Base-by-base conservation (phyloP, 2,113 vertebrate genomes). In the Zapornia atra region DNA sequence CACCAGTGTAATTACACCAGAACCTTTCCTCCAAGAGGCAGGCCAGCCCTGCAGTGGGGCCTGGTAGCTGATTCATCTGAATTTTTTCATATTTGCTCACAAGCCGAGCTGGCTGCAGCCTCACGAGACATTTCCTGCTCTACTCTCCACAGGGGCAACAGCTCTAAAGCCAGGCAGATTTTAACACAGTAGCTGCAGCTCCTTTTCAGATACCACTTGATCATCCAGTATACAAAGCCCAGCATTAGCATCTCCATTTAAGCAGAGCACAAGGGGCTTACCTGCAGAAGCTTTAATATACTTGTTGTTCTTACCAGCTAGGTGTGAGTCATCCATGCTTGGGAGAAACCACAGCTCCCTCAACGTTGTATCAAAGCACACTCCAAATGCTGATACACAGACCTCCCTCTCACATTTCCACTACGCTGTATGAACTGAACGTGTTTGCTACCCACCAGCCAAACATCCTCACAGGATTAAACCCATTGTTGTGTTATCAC, bases 321-420 rank as follows among this genome's bases (percentile, higher is more conserved):
- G 28, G 65, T 36, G 59, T 81, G 70, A 65, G 44, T 34, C 87
- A 88, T 44, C 88, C 44, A 24, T 2, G 73, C 42, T 94, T 73
- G 65, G 20, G 78, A 69, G 38, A 90, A 96, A 65, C 46, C 76
- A 69, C 73, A 94, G 26, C 79, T 59, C 73, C 75, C 56, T 72
- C 73, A 15, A 5, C 6, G 31, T 8, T 33, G 7, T 15, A 77
- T n/a, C 75, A 66, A 85, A 75, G 85, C 60, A 34, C 64, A 54
- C 8, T 75, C 50, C 7, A 64, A 72, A 88, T 40, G 57, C 66
- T 81, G 57, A 6, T 10, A 31, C 1, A 36, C 11, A n/a, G 31
- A 34, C 29, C 8, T 69, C 31, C 40, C 80, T 71, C 16, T 18
- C 82, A 48, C 4, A 7, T 46, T 84, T 22, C 61, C 50, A 17